A percentile compares a stretch with the other conserved stretches of the same genome.
Conservation (phyloP, 2,888 invertebrate species). For the Xanthia togata region DNA sequence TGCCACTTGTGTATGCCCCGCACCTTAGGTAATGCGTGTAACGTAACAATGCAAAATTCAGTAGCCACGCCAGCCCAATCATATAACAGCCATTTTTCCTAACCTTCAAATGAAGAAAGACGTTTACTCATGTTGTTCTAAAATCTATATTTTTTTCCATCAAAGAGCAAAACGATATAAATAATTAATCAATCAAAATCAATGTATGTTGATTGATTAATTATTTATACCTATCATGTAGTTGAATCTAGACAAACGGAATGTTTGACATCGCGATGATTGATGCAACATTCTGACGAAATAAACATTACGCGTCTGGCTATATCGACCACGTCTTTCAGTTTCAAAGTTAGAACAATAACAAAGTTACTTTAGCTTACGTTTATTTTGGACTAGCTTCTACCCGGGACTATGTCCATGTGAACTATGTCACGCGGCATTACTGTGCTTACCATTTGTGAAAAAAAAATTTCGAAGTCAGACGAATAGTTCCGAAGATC, state of each 20-base stretch:
- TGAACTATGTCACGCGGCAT: too few relatives aligned
- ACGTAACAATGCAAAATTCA: neutral
- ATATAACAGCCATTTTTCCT: neutral
- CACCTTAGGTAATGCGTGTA: neutral
- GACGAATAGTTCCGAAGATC: too few relatives aligned
- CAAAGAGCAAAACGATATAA: slow-evolving; percentile 19
- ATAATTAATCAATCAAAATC: slow-evolving; percentile 40
- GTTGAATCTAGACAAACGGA: slow-evolving; percentile 33
- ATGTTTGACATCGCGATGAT: slow-evolving; percentile 36
- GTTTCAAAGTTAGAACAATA: neutral
- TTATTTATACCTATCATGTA: too few relatives aligned
- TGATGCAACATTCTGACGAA: slow-evolving; percentile 27
- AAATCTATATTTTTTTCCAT: neutral
- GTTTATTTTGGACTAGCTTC: neutral
- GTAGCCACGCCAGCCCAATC: neutral
- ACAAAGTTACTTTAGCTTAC: slow-evolving; percentile 1
- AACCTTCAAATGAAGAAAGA: neutral
- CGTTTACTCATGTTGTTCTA: neutral
- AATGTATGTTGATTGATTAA: too few relatives aligned
- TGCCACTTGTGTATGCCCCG: too few relatives aligned
- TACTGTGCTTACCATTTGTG: too few relatives aligned
- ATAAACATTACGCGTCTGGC: slow-evolving; percentile 7
- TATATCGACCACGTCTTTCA: slow-evolving; percentile 22
- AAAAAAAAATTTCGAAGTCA: too few relatives aligned
- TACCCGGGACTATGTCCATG: too few relatives aligned